Base-by-base conservation (phyloP, 1,140 invertebrate genomes). In the Anadara kagoshimensis region DNA sequence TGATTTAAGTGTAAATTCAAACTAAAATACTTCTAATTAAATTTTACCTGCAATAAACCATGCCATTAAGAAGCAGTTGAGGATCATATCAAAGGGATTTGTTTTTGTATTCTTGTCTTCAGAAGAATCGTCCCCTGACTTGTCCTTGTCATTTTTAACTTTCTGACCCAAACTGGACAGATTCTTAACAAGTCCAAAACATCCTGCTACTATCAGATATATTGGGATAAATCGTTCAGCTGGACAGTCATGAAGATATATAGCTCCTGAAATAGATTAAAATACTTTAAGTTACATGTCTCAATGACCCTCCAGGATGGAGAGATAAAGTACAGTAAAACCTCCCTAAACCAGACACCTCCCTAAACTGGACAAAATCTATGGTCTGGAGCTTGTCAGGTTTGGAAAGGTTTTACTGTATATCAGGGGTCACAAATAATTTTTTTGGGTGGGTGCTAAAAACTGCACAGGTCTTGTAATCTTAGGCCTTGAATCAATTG, bases 131-230 rank as follows among this genome's bases (percentile, higher is more conserved):
- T 92, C 91, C 69, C 54, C 56, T 58, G 90, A 90, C 57, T 89
- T 84, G 73, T 90, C 84, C 75, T 90, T 89, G 29, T 79, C 77
- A 45, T 90, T 84, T 44, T 91, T n/a, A n/a, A 7, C 11, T 29
- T 61, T 43, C 16, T 51, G 1, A 45, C 62, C 63, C 4, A 73
- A 44, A 29, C 36, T 47, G 14, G 67, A 36, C 11, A 73, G 12
- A n/a, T 61, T 59, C 1, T 54, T 61, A 20, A 66, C 26, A 16
- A 66, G 8, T 0, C 94, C 94, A 26, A 94, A 91, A 10, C 90
- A 91, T 0, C 95, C 95, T 0, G 94, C 94, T 12, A 95, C 94
- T 47, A 95, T 91, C 92, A 96, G 93, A 87, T 96, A 96, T 16
- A 95, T 92, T 0, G 94, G 94, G 64, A 96, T 93, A 64, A 93